Evolutionary conservation across 2,888 invertebrate genomes (phyloP), one percentile per base, ranked within the genome.

Genomic region (Metopia argyrocephala): DNA sequence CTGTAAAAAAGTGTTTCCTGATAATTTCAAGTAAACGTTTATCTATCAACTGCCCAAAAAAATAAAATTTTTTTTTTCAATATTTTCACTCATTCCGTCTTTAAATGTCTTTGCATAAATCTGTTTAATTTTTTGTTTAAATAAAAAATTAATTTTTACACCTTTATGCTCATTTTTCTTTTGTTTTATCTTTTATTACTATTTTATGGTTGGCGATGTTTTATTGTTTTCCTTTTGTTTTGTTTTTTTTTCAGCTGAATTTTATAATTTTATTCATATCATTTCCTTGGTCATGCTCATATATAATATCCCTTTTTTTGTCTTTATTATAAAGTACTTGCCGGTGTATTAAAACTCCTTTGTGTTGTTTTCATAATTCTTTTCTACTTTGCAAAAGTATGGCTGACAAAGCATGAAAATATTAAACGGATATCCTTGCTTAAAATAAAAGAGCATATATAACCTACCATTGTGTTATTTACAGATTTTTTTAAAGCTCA

Each of bases 351-450:
- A 56, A 9, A n/a, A 59, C n/a, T 23, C 38, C 23, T 48, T 56
- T 21, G 20, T 68, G 15, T 54, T 64, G 3, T 65, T 21, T 46
- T 56, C 27, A 23, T 23, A 12, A 18, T 56, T 62, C 20, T 54
- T 69, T 56, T 52, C 62, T 64, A 69, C 54, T 57, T 31, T 76
- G 23, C 12, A 56, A 31, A 52, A 5, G 20, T 61, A 38, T 31
- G 76, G 71, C 76, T 71, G 76, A 68, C 76, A 79, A 76, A 80
- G 76, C 79, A 76, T 76, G 50, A 76, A 80, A 64, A 76, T 80
- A 12, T 80, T 59, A 71, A 78, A 48, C 80, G 81, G 81, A 81
- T 78, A 78, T 81, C 78, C 81, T 81, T 56, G 65, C 81, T 78
- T 78, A 81, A 73, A 74, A 78, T 78, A 78, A 65, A 81, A 78